These are phyloP conservation scores for Lepisosteus osseus DNA, from an alignment of 2,113 vertebrate species.

Conservation along the genomic window DNA sequence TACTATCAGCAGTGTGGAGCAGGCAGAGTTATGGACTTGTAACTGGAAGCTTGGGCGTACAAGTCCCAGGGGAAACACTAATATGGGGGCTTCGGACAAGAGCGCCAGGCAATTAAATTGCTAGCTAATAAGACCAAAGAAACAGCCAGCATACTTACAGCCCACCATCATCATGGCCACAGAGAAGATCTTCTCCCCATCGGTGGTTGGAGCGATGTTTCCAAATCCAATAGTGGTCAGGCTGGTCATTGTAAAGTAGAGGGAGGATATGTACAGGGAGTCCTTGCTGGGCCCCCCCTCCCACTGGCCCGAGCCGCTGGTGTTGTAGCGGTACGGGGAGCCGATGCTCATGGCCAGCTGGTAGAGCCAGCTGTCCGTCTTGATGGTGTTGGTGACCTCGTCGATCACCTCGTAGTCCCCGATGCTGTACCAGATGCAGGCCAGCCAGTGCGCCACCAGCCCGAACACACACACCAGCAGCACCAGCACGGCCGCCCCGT, in stretches of 20 bases:
- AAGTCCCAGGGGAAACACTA: too few relatives aligned
- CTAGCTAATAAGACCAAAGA: too few relatives aligned
- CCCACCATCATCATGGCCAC: slow-evolving; percentile 99
- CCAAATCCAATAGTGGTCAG: slow-evolving; percentile 97
- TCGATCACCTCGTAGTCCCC: slow-evolving; percentile 97
- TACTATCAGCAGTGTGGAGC: too few relatives aligned
- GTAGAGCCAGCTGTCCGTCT: slow-evolving; percentile 95
- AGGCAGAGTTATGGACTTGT: too few relatives aligned
- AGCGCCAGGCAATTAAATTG: too few relatives aligned
- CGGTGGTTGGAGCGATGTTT: slow-evolving; percentile 92
- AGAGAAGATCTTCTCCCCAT: slow-evolving; percentile 96
- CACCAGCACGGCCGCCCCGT: slow-evolving; percentile 90
- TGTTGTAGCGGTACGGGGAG: slow-evolving; percentile 89
- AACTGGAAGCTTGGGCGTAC: too few relatives aligned
- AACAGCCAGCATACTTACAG: slow-evolving; percentile 77
- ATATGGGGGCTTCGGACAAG: too few relatives aligned
- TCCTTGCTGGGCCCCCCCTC: slow-evolving; percentile 95
- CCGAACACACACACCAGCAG: slow-evolving; percentile 95
- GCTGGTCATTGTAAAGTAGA: slow-evolving; percentile 99
- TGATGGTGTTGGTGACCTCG: slow-evolving; percentile 87
- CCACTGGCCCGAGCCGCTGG: slow-evolving; percentile 86
- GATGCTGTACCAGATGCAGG: slow-evolving; percentile 98
- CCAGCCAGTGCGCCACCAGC: slow-evolving; percentile 94
- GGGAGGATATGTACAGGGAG: slow-evolving; percentile 92
- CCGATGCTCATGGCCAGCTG: slow-evolving; percentile 88